phyloP scores from a whole-genome alignment of 2,113 vertebrate genomes.

The Hymenochirus boettgeri region DNA sequence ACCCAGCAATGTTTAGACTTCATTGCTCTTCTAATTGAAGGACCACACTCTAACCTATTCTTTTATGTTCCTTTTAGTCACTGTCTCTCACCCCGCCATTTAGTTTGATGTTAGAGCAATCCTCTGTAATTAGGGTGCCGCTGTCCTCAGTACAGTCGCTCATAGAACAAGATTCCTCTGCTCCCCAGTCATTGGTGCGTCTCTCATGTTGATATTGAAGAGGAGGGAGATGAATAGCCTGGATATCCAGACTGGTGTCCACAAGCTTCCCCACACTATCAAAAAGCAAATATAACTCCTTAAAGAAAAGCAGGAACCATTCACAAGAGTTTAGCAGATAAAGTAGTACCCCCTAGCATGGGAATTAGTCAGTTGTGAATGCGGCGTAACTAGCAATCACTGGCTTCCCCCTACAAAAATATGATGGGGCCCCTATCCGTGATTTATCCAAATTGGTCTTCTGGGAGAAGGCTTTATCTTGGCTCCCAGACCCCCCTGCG shows the following conservation, averaged over 20 bases:
- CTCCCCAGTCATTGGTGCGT: slow-evolving; percentile 86
- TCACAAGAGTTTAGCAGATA: no score
- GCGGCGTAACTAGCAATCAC: no score
- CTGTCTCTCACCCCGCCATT: slow-evolving; percentile 78
- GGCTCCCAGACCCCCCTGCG: no score
- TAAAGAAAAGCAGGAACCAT: neutral
- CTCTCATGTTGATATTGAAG: slow-evolving; percentile 95
- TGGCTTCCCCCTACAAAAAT: no score
- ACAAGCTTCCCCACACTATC: slow-evolving; percentile 90
- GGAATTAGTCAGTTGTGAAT: no score
- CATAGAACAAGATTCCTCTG: slow-evolving; percentile 79
- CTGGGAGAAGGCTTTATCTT: no score
- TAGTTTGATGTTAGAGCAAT: slow-evolving; percentile 79
- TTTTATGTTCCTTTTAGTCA: neutral
- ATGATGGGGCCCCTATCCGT: no score
- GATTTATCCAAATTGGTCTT: no score
- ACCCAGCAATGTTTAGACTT: no score
- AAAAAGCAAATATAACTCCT: neutral
- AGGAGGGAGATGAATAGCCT: slow-evolving; percentile 90
- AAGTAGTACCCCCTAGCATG: no score
- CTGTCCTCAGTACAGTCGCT: slow-evolving; percentile 80
- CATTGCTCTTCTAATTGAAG: no score
- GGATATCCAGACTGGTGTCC: slow-evolving; percentile 91
- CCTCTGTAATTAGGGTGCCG: slow-evolving; percentile 81
- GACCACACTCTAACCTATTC: no score